Evolutionary conservation across 2,888 invertebrate species (phyloP), one percentile per base, ranked within the genome.

Genomic region (Hipparchia sbordonii): DNA sequence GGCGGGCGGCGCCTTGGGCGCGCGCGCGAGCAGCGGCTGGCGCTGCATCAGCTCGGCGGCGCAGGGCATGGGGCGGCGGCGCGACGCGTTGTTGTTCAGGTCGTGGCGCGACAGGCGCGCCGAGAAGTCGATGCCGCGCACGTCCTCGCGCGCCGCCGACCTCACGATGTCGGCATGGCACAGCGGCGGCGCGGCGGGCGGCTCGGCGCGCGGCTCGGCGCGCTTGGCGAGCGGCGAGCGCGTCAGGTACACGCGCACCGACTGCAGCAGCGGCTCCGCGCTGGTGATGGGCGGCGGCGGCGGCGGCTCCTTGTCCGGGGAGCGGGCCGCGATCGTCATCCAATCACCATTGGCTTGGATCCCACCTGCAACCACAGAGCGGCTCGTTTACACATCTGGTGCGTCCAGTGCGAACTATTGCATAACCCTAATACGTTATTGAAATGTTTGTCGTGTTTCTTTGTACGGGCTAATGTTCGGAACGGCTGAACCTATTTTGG

Each of bases 1-100:
- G 60, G 91, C 82, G 74, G 89, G 86, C 77, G 87, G 88, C 76
- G 90, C 88, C 80, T 89, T 88, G 81, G 90, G 90, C 80, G 81
- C 81, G 80, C 93, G 92, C 81, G 93, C 91, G 80, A 94, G 87
- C 82, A 94, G 88, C 82, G 94, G 94, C 81, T 94, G 94, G 10
- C 94, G 90, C 89, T 94, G 94, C 93, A 94, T 88, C 74, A 93
- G 89, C 84, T 94, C 94, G 71, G 94, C 91, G 78, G 91, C 91
- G 85, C 85, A 91, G 76, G 94, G 94, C 94, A 94, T 94, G 71
- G 82, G 86, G 80, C 77, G 78, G 73, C 85, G 86, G 69, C 85
- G 83, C 60, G 90, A 82, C 57, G 92, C 87, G 90, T 94, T 94
- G 85, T 94, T 94, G 87, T 94, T 94, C 79, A 94, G 86, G 89